A percentile compares a stretch with the other conserved stretches of the same genome.
Conservation (phyloP, 2,113 vertebrate genomes). For the Clupea harengus region DNA sequence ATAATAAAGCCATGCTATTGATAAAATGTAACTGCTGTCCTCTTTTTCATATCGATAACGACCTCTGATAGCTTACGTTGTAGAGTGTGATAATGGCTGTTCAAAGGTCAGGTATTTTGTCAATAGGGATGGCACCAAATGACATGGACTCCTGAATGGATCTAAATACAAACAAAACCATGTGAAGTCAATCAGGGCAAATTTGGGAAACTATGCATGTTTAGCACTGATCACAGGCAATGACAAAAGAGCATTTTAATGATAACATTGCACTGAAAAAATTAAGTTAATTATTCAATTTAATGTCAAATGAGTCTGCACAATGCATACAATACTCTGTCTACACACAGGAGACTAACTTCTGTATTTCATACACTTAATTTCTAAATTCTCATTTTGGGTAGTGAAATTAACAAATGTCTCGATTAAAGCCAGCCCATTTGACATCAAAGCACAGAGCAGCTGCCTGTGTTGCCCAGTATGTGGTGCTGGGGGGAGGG, state of each 20-base stretch:
- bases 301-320: not conserved
- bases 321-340: not conserved
- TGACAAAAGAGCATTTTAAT: not conserved
- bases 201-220: not conserved
- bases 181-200: not conserved
- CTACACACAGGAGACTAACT: not conserved
- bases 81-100: constrained; percentile 1
- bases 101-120: constrained; percentile 4
- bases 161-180: not conserved
- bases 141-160: not conserved
- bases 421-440: not conserved
- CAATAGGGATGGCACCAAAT: not conserved
- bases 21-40: not conserved
- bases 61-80: constrained; percentile 12
- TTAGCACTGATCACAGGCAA: not conserved
- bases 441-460: not conserved
- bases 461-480: not conserved
- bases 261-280: not conserved
- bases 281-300: not conserved
- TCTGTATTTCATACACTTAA: too few relatives aligned
- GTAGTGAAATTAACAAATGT: not conserved
- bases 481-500: not conserved
- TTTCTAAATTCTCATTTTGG: too few relatives aligned
- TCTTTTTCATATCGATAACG: not conserved
- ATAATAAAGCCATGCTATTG: not conserved